A percentile compares a stretch with the other conserved stretches of the same genome.
Evolutionary conservation across 1,140 invertebrate genomes (phyloP).

Genomic region (Atta cephalotes): DNA sequence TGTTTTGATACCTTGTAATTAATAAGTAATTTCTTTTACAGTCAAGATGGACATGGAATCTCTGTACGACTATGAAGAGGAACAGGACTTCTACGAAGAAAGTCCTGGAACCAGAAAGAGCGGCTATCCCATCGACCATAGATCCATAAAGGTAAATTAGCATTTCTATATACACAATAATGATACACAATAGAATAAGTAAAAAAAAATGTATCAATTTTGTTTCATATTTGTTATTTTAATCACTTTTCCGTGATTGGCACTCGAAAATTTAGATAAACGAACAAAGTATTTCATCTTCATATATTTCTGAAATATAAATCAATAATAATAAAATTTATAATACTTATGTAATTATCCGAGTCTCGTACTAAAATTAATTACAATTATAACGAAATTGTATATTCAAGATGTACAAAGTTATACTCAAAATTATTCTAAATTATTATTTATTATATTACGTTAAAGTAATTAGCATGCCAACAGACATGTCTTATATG

Average conservation of each 20-base stretch:
- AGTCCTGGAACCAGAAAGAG: conserved; percentile 82
- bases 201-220: not conserved
- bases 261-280: not conserved
- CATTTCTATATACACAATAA: not conserved
- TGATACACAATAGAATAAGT: not conserved
- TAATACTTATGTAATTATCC: not conserved
- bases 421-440: not conserved
- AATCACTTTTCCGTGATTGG: not conserved
- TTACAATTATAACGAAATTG: not conserved
- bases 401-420: not conserved
- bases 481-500: not conserved
- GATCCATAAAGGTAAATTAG: conserved; percentile 82
- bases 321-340: not conserved
- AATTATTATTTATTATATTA: not conserved
- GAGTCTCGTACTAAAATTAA: not conserved
- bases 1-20: not conserved
- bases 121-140: conserved; percentile 84
- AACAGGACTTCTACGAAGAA: conserved; percentile 86
- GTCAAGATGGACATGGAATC: conserved; percentile 85
- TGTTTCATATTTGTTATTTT: not conserved
- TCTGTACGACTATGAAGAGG: conserved; percentile 85
- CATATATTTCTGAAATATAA: not conserved
- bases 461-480: not conserved
- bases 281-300: not conserved
- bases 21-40: conserved; percentile 67